Percentiles rank a stretch among this genome's conserved stretches.
Conservation (phyloP, 1,140 invertebrate genomes). For the Scaptomyza hsui region DNA sequence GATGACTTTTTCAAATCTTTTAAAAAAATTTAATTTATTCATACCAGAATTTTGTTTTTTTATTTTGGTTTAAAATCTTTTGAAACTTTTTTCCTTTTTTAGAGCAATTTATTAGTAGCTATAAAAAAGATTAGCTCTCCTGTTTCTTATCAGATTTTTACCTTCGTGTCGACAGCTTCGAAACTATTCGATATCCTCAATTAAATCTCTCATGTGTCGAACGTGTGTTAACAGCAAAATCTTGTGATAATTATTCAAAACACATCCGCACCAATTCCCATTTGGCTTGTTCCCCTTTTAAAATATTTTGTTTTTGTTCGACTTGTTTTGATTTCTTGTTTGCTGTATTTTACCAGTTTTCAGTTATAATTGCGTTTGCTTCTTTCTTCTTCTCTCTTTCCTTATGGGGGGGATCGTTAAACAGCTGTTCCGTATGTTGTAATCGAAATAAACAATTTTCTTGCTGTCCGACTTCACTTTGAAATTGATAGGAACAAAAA, state of each 20-base stretch:
- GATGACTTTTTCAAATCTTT: not conserved
- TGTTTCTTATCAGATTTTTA: slow-evolving; percentile 4
- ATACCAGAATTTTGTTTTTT: too few relatives aligned
- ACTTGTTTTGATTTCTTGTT: slow-evolving; percentile 61
- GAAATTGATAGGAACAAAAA: slow-evolving; percentile 51
- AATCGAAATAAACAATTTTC: slow-evolving; percentile 58
- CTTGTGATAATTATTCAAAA: slow-evolving; percentile 54
- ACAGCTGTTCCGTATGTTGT: slow-evolving; percentile 64
- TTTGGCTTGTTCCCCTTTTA: not conserved
- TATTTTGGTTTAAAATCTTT: too few relatives aligned
- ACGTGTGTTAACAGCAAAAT: slow-evolving; percentile 42
- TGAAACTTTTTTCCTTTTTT: too few relatives aligned
- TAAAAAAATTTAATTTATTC: too few relatives aligned
- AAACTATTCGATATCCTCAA: slow-evolving; percentile 23
- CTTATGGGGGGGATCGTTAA: slow-evolving; percentile 6
- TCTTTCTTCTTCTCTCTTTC: slow-evolving; percentile 6
- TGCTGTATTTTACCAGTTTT: slow-evolving; percentile 34
- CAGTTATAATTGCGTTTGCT: slow-evolving; percentile 9
- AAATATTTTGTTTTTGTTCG: slow-evolving; percentile 23
- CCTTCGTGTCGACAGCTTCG: slow-evolving; percentile 14
- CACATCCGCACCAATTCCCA: slow-evolving; percentile 27
- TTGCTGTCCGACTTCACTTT: slow-evolving; percentile 22
- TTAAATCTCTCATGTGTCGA: slow-evolving; percentile 28
- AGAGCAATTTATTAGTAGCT: too few relatives aligned
- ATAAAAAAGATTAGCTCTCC: too few relatives aligned